phyloP scores from a whole-genome alignment of 23 tunicate genomes.

The Clavelina lepadiformis region DNA sequence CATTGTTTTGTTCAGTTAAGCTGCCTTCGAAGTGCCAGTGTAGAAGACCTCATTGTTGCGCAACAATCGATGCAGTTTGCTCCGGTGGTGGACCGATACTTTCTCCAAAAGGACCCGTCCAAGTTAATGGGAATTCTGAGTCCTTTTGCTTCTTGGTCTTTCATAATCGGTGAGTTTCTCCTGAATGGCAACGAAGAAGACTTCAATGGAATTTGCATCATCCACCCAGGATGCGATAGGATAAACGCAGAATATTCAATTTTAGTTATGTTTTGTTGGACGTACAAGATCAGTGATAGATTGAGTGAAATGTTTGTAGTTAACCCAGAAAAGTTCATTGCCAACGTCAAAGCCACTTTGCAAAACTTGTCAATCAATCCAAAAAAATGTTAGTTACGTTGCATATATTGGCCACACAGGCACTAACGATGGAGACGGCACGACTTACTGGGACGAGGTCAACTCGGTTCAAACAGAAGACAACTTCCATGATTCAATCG shows the following conservation, averaged over 20 bases:
- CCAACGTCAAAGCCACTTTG: background rate
- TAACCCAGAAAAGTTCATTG: background rate
- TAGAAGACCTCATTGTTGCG: constrained; percentile 13
- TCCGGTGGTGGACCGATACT: constrained; percentile 38
- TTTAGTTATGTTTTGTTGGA: too few relatives aligned
- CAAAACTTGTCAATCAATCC: background rate
- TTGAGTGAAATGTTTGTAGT: too few relatives aligned
- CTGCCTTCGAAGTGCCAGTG: constrained; percentile 10
- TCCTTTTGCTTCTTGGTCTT: constrained; percentile 14
- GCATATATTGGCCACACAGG: constrained; percentile 11
- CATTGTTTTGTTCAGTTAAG: constrained; percentile 10
- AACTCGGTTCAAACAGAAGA: constrained; percentile 10
- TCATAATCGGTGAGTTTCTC: constrained; percentile 28
- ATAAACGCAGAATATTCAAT: too few relatives aligned
- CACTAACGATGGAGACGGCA: constrained; percentile 39
- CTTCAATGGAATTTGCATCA: too few relatives aligned
- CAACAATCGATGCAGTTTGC: constrained; percentile 40
- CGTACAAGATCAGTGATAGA: too few relatives aligned
- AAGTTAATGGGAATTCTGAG: background rate
- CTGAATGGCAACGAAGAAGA: too few relatives aligned
- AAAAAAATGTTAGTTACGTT: background rate
- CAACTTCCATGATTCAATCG: constrained; percentile 5
- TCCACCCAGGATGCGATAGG: background rate
- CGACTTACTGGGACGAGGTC: constrained; percentile 48
- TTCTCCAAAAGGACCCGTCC: constrained; percentile 22